A percentile compares a stretch with the other conserved stretches of the same genome.
Evolutionary conservation across 2,888 invertebrate species (phyloP).

Genomic region (Aporophyla lueneburgensis): DNA sequence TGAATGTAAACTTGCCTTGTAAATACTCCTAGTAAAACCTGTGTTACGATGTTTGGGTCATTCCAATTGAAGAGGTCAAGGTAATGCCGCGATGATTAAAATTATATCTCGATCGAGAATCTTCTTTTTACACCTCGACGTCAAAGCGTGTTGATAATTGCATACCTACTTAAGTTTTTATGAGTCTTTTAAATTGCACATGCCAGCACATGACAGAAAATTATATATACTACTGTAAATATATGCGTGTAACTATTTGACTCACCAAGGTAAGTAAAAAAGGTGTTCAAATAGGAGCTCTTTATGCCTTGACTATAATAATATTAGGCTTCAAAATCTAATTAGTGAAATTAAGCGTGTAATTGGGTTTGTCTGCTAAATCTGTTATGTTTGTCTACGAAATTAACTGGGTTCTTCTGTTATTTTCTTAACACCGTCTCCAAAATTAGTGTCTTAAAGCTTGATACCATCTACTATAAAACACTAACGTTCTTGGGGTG

Average conservation of each 20-base stretch:
- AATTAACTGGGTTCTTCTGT: neutral
- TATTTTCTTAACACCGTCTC: neutral
- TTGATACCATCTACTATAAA: neutral
- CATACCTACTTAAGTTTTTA: constrained; percentile 40
- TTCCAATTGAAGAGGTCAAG: constrained; percentile 26
- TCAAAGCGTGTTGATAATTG: constrained; percentile 44
- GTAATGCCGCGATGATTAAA: constrained; percentile 20
- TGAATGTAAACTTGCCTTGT: neutral
- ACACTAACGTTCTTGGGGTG: neutral
- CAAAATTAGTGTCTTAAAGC: neutral
- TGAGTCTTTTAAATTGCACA: constrained; percentile 34
- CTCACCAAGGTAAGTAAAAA: neutral
- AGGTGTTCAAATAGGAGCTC: neutral
- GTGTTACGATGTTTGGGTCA: constrained; percentile 4
- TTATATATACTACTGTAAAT: constrained; percentile 21
- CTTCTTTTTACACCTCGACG: constrained; percentile 26
- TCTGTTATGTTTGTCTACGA: neutral
- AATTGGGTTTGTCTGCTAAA: constrained; percentile 25
- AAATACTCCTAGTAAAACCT: neutral
- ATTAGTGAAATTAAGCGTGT: constrained; percentile 14
- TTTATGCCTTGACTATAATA: constrained; percentile 7
- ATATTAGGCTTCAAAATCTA: constrained; percentile 31
- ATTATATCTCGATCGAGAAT: constrained; percentile 38
- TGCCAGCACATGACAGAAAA: constrained; percentile 28
- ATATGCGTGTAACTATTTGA: constrained; percentile 3